Conservation (phyloP, 92 coral and sea anemone genomes). For the Porites evermanni region DNA sequence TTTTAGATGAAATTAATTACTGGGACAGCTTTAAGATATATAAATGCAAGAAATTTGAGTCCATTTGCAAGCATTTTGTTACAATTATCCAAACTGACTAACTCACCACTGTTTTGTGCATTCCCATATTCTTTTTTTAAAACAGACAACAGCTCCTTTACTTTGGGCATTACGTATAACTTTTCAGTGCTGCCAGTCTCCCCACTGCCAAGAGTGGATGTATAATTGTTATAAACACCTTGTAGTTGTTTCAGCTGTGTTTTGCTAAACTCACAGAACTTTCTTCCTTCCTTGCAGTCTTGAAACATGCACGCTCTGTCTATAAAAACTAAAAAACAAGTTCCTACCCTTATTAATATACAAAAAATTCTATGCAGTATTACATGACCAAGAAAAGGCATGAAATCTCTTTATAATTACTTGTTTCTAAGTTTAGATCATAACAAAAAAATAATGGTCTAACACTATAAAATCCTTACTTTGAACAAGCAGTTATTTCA, state of each 20-base stretch:
- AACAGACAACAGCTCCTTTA: constrained; percentile 71
- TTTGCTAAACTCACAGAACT: constrained; percentile 59
- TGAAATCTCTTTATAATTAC: too few relatives aligned
- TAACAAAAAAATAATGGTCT: too few relatives aligned
- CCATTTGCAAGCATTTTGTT: too few relatives aligned
- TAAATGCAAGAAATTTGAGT: too few relatives aligned
- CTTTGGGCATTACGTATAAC: constrained; percentile 77
- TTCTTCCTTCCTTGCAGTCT: constrained; percentile 30
- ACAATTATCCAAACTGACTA: neutral
- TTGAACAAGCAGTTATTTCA: too few relatives aligned
- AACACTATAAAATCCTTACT: too few relatives aligned
- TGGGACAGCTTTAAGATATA: neutral
- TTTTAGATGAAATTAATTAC: too few relatives aligned
- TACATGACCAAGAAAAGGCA: too few relatives aligned
- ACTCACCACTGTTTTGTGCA: constrained; percentile 27
- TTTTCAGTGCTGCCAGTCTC: constrained; percentile 37
- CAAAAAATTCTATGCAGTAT: too few relatives aligned
- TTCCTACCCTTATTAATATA: too few relatives aligned
- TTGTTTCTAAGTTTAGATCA: too few relatives aligned
- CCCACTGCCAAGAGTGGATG: constrained; percentile 22
- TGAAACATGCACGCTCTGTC: constrained; percentile 61
- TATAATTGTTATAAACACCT: constrained; percentile 65
- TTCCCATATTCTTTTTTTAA: constrained; percentile 44
- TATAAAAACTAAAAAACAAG: neutral
- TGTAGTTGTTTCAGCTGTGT: constrained; percentile 82